Conservation (phyloP, 1,140 invertebrate species). For the Cydia amplana region DNA sequence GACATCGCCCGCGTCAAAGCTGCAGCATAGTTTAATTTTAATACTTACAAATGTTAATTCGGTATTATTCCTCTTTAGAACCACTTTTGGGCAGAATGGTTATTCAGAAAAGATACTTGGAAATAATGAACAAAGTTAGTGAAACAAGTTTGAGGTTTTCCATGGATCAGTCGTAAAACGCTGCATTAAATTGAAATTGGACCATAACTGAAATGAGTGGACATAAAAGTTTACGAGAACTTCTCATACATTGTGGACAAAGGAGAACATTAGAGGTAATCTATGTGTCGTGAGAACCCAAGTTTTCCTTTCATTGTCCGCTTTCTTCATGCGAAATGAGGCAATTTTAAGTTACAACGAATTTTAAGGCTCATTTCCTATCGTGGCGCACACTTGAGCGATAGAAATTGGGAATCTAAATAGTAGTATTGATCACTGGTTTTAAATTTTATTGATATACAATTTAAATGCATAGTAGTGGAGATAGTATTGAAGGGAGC, state of each 20-base stretch:
- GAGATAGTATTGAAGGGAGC: no score
- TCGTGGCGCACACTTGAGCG: not conserved
- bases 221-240: conserved; percentile 52
- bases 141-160: conserved; percentile 9
- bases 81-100: not conserved
- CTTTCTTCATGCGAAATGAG: conserved; percentile 50
- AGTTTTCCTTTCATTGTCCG: conserved; percentile 66
- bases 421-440: no score
- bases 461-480: no score
- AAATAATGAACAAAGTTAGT: conserved; percentile 27
- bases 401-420: no score
- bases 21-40: no score
- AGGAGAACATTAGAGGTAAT: conserved; percentile 62
- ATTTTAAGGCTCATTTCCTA: conserved; percentile 54
- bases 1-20: no score
- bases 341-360: conserved; percentile 56
- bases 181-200: conserved; percentile 36
- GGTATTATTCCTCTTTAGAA: no score
- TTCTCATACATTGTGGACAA: conserved; percentile 55
- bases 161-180: conserved; percentile 33
- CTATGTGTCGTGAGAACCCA: conserved; percentile 63
- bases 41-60: no score
- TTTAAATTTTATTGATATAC: no score
- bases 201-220: conserved; percentile 39
- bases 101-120: not conserved